phyloP scores from a whole-genome alignment of 2,113 vertebrate genomes.

The Picathartes gymnocephalus region DNA sequence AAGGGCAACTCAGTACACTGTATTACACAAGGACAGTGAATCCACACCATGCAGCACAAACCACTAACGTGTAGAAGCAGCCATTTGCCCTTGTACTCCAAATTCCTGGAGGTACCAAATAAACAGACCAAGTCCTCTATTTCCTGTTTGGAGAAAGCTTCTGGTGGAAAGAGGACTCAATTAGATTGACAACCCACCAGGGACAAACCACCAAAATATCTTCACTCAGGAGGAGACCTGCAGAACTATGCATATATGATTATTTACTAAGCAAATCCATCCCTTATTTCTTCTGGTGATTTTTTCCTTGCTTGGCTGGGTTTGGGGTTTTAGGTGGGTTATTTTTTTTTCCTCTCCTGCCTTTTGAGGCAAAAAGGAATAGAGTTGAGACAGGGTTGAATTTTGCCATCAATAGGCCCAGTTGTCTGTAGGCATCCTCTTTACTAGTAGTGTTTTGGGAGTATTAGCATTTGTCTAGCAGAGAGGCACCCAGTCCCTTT shows the following conservation, averaged over 20 bases:
- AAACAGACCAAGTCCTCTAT: background rate
- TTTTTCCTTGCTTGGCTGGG: background rate
- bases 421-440: background rate
- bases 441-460: background rate
- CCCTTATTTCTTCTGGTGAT: background rate
- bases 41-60: background rate
- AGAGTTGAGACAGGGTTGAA: background rate
- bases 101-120: background rate
- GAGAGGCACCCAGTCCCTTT: background rate
- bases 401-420: background rate
- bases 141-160: background rate
- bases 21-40: background rate
- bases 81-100: background rate
- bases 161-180: background rate
- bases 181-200: background rate
- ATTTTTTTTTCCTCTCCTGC: background rate
- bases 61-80: accelerated
- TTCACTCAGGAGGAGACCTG: background rate
- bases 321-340: accelerated
- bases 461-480: background rate
- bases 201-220: background rate
- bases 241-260: background rate
- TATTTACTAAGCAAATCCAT: background rate
- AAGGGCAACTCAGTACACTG: background rate
- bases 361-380: background rate